Base-by-base conservation (phyloP, 2,888 invertebrate genomes). In the Bombyx huttoni region DNA sequence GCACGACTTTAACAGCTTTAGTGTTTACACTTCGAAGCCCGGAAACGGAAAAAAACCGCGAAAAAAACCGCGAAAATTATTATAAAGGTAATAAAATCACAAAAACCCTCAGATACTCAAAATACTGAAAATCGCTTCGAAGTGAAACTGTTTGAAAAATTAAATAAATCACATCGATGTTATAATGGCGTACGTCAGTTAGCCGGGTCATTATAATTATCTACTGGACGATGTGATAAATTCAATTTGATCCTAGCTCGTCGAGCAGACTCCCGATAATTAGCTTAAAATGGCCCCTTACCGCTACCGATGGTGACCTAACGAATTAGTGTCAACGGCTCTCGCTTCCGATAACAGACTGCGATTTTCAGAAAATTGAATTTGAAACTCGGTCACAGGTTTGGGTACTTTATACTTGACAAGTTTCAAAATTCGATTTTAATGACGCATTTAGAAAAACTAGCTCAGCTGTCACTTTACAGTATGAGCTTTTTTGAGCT, bases 111-210 rank as follows among this genome's bases (percentile, higher is more conserved):
- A n/a, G n/a, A n/a, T n/a, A n/a, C n/a, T n/a, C n/a, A 24, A 24
- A 24, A 24, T 3, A 24, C 24, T 24, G 24, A 24, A 24, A 24
- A 24, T 24, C 24, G 24, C 24, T 24, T 24, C 24, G 24, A 24
- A 24, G 9, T 40, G 3, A 40, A 8, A 40, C 8, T 10, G 9
- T 40, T 40, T 40, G 40, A 40, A 40, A 40, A 40, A 40, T 40
- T 12, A 3, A 40, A 40, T 40, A 40, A 40, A 40, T 40, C 40
- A 10, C 40, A 12, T 6, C 40, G 40, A 40, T 8, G 9, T 57
- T 55, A 51, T 53, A 54, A 47, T 54, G 53, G 49, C 51, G 52
- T 66, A 69, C 73, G 74, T 67, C 65, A 63, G 58, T 73, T 71
- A 68, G 56, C 52, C 5, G 24, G 57, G 54, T 59, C 57, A 58